Percentiles rank a stretch among this genome's conserved stretches.
These are phyloP conservation scores for Psittacula echo DNA, from an alignment of 2,797 vertebrate species.

Conservation along the genomic window DNA sequence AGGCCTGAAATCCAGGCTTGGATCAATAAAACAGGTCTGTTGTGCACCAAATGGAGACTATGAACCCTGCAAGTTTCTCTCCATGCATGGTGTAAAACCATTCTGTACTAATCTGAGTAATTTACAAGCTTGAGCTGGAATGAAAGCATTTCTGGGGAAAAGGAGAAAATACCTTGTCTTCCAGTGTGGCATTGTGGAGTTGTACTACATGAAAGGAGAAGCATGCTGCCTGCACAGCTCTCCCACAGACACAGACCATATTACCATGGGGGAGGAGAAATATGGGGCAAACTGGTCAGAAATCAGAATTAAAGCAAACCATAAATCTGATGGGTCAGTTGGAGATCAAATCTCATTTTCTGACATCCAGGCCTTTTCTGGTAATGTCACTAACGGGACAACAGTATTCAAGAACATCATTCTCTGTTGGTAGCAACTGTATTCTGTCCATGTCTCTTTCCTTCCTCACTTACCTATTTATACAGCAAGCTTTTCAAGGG, in stretches of 20 bases:
- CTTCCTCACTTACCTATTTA: background rate
- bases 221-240: background rate
- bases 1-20: background rate
- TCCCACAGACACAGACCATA: background rate
- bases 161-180: background rate
- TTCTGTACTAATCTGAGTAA: background rate
- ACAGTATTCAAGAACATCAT: background rate
- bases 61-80: background rate
- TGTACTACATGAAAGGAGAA: background rate
- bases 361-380: background rate
- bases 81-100: background rate
- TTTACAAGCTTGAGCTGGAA: background rate
- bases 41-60: background rate
- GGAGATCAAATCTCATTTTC: background rate
- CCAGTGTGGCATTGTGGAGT: background rate
- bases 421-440: background rate
- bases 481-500: background rate
- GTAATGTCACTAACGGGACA: background rate
- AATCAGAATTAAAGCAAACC: background rate
- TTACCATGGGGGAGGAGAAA: background rate
- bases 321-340: background rate
- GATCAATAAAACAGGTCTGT: background rate
- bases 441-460: background rate
- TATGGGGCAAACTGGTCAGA: background rate
- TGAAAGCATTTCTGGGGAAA: background rate